Conservation (phyloP, 2,797 vertebrate genomes). For the Moxostoma hubbsi region DNA sequence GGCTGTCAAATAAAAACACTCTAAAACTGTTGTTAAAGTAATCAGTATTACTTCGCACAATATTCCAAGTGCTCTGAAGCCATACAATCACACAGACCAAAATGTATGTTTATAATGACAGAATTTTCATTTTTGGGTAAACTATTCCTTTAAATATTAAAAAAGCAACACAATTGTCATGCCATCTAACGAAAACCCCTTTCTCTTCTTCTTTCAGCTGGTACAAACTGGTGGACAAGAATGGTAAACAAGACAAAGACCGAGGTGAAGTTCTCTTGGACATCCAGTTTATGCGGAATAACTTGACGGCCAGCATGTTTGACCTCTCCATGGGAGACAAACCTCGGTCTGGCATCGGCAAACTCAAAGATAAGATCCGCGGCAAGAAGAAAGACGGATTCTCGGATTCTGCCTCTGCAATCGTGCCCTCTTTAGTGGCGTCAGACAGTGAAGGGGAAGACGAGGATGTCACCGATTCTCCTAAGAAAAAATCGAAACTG, state of each 20-base stretch:
- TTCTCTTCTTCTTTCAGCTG: constrained; percentile 79
- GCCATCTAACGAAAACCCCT: neutral
- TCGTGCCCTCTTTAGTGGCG: constrained; percentile 77
- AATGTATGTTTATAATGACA: too few relatives aligned
- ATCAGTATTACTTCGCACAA: too few relatives aligned
- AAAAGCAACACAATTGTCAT: neutral
- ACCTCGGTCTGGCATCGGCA: constrained; percentile 88
- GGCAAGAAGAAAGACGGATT: constrained; percentile 85
- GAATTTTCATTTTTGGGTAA: too few relatives aligned
- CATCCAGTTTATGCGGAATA: constrained; percentile 94
- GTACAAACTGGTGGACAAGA: constrained; percentile 90
- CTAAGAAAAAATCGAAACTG: constrained; percentile 90
- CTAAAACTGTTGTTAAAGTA: too few relatives aligned
- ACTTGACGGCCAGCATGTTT: constrained; percentile 97
- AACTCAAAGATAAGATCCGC: constrained; percentile 93
- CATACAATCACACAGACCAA: too few relatives aligned
- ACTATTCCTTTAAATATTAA: too few relatives aligned
- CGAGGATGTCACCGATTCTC: constrained; percentile 63
- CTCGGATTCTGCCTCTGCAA: constrained; percentile 86
- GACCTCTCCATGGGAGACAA: constrained; percentile 95
- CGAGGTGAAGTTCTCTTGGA: constrained; percentile 93
- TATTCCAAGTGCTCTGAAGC: too few relatives aligned
- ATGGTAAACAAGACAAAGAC: constrained; percentile 89
- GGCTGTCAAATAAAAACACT: too few relatives aligned
- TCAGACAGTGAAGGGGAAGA: constrained; percentile 90